Base-by-base conservation (phyloP, 2,797 vertebrate genomes). In the Cichlasoma orientale region DNA sequence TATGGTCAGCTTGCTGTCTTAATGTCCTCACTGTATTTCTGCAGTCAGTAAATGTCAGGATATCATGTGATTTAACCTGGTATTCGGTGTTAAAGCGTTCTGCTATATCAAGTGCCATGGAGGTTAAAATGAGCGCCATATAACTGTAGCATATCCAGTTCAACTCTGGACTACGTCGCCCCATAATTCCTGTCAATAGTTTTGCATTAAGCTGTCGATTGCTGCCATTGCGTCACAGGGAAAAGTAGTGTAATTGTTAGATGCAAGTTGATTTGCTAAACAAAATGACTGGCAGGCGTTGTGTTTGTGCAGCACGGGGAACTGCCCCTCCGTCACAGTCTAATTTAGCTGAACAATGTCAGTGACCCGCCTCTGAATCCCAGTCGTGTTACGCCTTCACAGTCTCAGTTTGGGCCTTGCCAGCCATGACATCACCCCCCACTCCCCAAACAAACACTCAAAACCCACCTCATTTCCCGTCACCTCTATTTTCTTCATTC, bases 361-460 rank as follows among this genome's bases (percentile, higher is more conserved):
- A 41, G 73, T 56, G 59, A 75, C 78, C 54, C 82, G 88, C 74
- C 57, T 87, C 68, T 83, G 82, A 78, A 81, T 84, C 88, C 78
- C 69, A 47, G 56, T 82, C 82, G 86, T 79, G 89, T 91, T 85
- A 88, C 16, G 77, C 82, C 84, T 88, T 88, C 74, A 82, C 79
- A 81, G 59, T 70, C 88, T 84, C 81, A 68, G 90, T 74, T 68
- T 29, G 19, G 83, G 59, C 72, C 72, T 84, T 77, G 88, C 88
- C 89, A 93, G 78, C 77, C 82, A 87, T 93, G 90, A 92, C 91
- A 86, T 94, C 92, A 93, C 72, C 36, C 36, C 36, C 36, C 31
- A 8, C 7, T 8, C 31, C 31, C 31, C 31, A 33, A 33, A 33
- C 53, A 53, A 77, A 77, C 76, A 82, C n/a, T 59, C 56, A 23